A percentile compares a stretch with the other conserved stretches of the same genome.
phyloP scores from a whole-genome alignment of 2,888 invertebrate genomes.

The Atrina japonica region DNA sequence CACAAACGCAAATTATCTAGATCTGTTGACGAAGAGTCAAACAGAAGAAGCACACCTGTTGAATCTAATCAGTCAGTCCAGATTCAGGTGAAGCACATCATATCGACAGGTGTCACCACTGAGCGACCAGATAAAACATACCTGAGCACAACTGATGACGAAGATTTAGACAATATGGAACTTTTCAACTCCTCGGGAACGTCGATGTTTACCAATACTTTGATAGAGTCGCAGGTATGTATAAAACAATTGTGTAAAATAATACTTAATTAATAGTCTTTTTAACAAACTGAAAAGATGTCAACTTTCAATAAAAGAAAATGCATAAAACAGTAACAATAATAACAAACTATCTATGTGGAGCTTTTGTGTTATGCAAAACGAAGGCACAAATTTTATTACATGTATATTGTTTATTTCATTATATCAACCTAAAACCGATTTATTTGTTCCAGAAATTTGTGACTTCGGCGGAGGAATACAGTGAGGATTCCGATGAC shows the following conservation, averaged over 20 bases:
- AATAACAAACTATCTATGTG: too few species aligned
- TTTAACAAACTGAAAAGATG: background rate
- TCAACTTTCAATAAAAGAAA: too few species aligned
- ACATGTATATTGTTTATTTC: too few species aligned
- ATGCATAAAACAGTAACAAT: too few species aligned
- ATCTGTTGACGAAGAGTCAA: slow-evolving; percentile 11
- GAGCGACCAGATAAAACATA: background rate
- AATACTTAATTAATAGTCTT: background rate
- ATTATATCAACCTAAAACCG: too few species aligned
- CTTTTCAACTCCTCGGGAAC: slow-evolving; percentile 33
- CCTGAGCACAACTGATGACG: slow-evolving; percentile 16
- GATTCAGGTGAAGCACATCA: background rate
- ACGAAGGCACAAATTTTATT: background rate
- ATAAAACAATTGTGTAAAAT: too few species aligned
- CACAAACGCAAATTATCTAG: slow-evolving; percentile 45
- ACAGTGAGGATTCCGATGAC: slow-evolving; percentile 54
- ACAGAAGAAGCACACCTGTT: background rate
- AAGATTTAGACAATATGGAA: slow-evolving; percentile 41
- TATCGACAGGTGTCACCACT: background rate
- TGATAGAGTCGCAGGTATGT: slow-evolving; percentile 31
- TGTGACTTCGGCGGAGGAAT: slow-evolving; percentile 43
- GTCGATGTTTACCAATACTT: slow-evolving; percentile 37
- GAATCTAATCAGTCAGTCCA: background rate
- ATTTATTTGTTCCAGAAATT: slow-evolving; percentile 15
- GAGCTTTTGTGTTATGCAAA: background rate